Percentiles rank a stretch among this genome's conserved stretches.
These are phyloP conservation scores for Rallus limicola DNA, from an alignment of 2,113 vertebrate genomes.

Conservation along the genomic window DNA sequence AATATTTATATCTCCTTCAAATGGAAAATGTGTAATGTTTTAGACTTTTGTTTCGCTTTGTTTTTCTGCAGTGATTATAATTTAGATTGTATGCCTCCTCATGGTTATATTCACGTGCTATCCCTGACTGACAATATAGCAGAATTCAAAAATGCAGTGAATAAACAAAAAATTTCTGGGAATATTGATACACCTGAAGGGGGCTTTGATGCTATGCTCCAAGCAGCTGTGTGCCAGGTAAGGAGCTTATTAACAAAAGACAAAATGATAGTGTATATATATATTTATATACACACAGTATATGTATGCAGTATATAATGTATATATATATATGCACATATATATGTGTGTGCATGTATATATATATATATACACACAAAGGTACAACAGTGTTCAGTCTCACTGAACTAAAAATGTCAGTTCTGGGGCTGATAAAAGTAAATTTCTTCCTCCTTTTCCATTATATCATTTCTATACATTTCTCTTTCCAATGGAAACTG, in stretches of 20 bases:
- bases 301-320: no score
- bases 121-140: constrained; percentile 92
- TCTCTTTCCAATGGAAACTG: neutral
- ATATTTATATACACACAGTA: no score
- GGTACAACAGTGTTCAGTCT: neutral
- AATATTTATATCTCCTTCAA: neutral
- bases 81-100: constrained; percentile 91
- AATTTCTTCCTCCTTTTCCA: neutral
- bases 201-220: constrained; percentile 95
- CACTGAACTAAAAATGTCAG: neutral
- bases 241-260: neutral
- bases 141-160: constrained; percentile 90
- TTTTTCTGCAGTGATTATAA: constrained; percentile 85
- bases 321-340: neutral
- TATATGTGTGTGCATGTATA: no score
- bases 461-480: neutral
- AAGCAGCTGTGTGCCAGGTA: constrained; percentile 95
- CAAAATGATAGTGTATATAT: neutral
- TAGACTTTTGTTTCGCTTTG: neutral
- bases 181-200: constrained; percentile 98
- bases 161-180: constrained; percentile 92
- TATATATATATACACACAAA: no score
- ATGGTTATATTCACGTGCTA: constrained; percentile 93
- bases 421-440: neutral
- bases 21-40: neutral